Evolutionary conservation across 2,113 vertebrate species (phyloP).

Genomic region (Trachemys scripta): DNA sequence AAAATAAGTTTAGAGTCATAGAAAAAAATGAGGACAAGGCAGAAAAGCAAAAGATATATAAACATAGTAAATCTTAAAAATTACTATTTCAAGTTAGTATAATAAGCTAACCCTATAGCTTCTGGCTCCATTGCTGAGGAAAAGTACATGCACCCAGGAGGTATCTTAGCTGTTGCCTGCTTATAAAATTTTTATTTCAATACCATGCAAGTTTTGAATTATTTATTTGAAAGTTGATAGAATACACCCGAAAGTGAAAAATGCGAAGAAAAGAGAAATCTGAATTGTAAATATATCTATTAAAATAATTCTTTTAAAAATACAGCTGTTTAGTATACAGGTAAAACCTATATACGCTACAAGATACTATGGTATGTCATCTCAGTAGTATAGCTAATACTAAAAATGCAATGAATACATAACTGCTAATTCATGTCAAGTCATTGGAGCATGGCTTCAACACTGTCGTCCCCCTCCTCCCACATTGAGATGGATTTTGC

Average conservation of each 20-base stretch:
- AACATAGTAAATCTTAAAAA: slow-evolving; percentile 14
- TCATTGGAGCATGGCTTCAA: not conserved
- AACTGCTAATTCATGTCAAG: not conserved
- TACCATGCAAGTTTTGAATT: slow-evolving; percentile 56
- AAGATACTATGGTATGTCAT: not conserved
- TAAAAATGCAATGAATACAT: slow-evolving; percentile 20
- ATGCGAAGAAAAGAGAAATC: slow-evolving; percentile 30
- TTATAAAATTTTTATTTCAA: slow-evolving; percentile 48
- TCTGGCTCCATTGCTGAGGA: not conserved
- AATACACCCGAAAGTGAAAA: slow-evolving; percentile 56
- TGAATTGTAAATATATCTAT: slow-evolving; percentile 63
- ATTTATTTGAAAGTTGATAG: slow-evolving; percentile 54
- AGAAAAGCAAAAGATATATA: not conserved
- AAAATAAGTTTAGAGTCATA: not conserved
- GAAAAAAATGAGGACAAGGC: not conserved
- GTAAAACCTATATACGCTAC: slow-evolving; percentile 12
- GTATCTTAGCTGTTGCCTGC: not conserved
- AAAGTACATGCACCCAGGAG: not conserved
- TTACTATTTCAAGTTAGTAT: not conserved
- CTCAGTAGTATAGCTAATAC: not conserved
- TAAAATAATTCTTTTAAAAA: slow-evolving; percentile 57
- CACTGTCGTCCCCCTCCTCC: not conserved
- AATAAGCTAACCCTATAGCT: not conserved
- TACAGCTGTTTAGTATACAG: slow-evolving; percentile 7
- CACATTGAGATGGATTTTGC: not conserved